Evolutionary conservation across 2,888 invertebrate genomes (phyloP), one percentile per base, ranked within the genome.

Genomic region (Hecatera dysodea): DNA sequence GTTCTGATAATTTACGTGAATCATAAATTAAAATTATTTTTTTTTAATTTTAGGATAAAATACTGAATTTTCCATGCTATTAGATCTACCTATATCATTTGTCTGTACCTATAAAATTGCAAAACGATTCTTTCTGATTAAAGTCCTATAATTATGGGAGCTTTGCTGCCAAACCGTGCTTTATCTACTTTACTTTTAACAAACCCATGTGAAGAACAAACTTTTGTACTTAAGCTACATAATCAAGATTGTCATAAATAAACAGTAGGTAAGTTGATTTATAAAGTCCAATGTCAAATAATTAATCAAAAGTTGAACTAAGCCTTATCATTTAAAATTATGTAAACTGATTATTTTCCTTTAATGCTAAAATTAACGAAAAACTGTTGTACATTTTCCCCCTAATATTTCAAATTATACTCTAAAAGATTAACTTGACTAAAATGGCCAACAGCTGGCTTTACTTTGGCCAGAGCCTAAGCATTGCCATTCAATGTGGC

Each of bases 281-380:
- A 22, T 2, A 27, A 42, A 52, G 27, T 2, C 24, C 11, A 15
- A 69, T 8, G 9, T 33, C 8, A 24, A 50, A 33, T 12, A 42
- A 24, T 27, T 0, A 48, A 24, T 48, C 8, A 19, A 19, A 19
- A 33, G 7, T 17, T 24, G 1, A 50, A 60, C 3, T 27, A 9
- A 72, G 29, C 42, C 27, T 15, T 22, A 27, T 53, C 15, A 36
- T 52, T 42, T 42, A 9, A 42, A 50, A 36, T 29, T 2, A 69
- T 15, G 27, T 22, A 22, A 68, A 22, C 11, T 0, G 19, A 33
- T 44, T 39, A 8, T 53, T 72, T 36, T 61, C 36, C 17, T 24
- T 29, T 39, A 44, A 36, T 1, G 1, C n/a, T 15, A 19, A 2
- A 33, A 46, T 17, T 46, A 24, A 22, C 2, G 1, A 48, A 48